These are phyloP conservation scores for Salpingus planirostris DNA, from an alignment of 2,888 invertebrate genomes.

Conservation along the genomic window DNA sequence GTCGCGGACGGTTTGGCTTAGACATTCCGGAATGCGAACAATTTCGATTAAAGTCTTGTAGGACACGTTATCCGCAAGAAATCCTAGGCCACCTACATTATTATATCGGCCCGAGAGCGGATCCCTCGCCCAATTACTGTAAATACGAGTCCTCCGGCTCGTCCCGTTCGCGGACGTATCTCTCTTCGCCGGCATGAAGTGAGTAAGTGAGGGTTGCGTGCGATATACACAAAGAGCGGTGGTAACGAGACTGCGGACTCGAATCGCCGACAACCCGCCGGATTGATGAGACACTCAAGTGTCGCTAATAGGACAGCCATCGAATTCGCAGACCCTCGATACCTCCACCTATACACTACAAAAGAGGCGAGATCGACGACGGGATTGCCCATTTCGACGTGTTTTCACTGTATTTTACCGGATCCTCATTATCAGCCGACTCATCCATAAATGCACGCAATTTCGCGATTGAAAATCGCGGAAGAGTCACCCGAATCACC, in stretches of 20 bases:
- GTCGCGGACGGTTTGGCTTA: slow-evolving; percentile 29
- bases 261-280: slow-evolving; percentile 13
- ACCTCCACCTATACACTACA: too few relatives aligned
- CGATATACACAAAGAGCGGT: too few relatives aligned
- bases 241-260: slow-evolving; percentile 14
- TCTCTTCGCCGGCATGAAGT: slow-evolving; percentile 16
- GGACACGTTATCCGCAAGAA: slow-evolving; percentile 30
- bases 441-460: slow-evolving; percentile 16
- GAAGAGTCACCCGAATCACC: too few relatives aligned
- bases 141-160: too few relatives aligned
- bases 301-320: slow-evolving; percentile 32
- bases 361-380: too few relatives aligned
- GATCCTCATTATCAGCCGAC: too few relatives aligned
- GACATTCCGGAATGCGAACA: slow-evolving; percentile 36
- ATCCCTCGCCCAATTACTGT: slow-evolving; percentile 21
- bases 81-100: slow-evolving; percentile 26
- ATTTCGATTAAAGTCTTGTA: slow-evolving; percentile 38
- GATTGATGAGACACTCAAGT: slow-evolving; percentile 29
- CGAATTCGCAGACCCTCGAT: too few relatives aligned
- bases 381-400: too few relatives aligned
- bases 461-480: too few relatives aligned
- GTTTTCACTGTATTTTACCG: too few relatives aligned
- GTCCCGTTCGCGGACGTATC: slow-evolving; percentile 4
- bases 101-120: slow-evolving; percentile 22
- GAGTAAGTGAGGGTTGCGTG: slow-evolving; percentile 10